Evolutionary conservation across 1,140 invertebrate genomes (phyloP).

Genomic region (Neuroterus valhalla): DNA sequence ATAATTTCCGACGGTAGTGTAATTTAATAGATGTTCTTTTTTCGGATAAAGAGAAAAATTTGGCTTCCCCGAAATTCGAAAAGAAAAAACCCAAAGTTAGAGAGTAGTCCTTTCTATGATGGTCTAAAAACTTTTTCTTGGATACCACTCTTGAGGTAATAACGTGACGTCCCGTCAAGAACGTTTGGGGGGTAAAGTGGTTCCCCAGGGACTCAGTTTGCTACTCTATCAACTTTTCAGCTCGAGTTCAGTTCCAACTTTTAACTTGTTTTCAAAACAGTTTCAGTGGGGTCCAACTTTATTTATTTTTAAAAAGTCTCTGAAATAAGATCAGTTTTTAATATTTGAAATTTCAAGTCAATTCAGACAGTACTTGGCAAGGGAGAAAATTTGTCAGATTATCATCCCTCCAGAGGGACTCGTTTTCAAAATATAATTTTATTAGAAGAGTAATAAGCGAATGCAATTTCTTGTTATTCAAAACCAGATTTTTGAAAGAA

Average conservation of each 20-base stretch:
- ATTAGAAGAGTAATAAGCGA: too few species aligned
- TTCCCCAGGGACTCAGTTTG: neutral
- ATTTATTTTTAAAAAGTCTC: constrained; percentile 6
- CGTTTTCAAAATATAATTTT: too few species aligned
- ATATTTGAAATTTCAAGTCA: neutral
- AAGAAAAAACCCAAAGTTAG: neutral
- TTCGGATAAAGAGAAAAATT: too few species aligned
- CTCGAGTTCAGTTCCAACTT: neutral
- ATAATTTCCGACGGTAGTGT: too few species aligned
- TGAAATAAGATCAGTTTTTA: neutral
- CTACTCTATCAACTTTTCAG: neutral
- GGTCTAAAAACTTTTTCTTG: neutral
- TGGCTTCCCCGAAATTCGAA: too few species aligned
- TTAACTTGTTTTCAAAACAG: constrained; percentile 2
- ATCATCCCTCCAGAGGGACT: too few species aligned
- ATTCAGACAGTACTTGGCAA: too few species aligned
- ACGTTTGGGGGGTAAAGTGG: neutral
- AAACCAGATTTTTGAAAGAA: too few species aligned
- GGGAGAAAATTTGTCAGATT: too few species aligned
- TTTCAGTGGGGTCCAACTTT: neutral
- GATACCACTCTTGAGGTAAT: neutral
- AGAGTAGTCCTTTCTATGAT: neutral
- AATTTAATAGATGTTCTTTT: too few species aligned
- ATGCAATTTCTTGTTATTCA: too few species aligned
- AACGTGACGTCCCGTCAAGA: neutral